Evolutionary conservation across 2,797 vertebrate species (phyloP).

Genomic region (Lophotriccus pileatus): DNA sequence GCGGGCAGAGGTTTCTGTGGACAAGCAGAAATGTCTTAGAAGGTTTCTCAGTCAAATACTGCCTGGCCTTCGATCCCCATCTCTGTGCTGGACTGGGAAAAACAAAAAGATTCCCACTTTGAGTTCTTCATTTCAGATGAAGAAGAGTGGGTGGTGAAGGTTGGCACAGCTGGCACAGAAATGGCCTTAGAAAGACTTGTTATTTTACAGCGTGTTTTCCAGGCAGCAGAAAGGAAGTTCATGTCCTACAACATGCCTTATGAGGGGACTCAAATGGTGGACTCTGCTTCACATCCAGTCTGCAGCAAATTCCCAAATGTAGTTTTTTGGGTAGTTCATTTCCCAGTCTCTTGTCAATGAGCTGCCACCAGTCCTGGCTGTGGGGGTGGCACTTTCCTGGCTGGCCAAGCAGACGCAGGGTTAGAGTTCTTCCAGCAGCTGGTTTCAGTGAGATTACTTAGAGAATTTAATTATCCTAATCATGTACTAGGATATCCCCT

Average conservation of each 20-base stretch:
- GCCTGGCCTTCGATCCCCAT: neutral
- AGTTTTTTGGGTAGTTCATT: neutral
- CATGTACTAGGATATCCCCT: neutral
- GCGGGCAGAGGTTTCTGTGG: neutral
- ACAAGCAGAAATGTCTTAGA: neutral
- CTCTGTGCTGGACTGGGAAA: neutral
- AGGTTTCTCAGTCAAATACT: neutral
- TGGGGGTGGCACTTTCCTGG: neutral
- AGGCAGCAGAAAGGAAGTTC: neutral
- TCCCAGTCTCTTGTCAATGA: neutral
- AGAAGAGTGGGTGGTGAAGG: neutral
- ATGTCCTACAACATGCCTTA: neutral
- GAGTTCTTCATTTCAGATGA: neutral
- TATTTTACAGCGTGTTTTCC: neutral
- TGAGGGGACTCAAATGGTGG: neutral
- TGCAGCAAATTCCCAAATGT: neutral
- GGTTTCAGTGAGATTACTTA: neutral
- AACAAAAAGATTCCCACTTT: accelerated
- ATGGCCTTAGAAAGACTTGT: neutral
- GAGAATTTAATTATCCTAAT: neutral
- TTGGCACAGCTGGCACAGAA: neutral
- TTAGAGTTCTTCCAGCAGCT: neutral
- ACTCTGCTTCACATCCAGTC: neutral
- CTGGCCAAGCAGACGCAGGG: neutral
- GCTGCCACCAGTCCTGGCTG: neutral